Conservation (phyloP, 2,797 vertebrate genomes). For the Sarcoramphus papa region DNA sequence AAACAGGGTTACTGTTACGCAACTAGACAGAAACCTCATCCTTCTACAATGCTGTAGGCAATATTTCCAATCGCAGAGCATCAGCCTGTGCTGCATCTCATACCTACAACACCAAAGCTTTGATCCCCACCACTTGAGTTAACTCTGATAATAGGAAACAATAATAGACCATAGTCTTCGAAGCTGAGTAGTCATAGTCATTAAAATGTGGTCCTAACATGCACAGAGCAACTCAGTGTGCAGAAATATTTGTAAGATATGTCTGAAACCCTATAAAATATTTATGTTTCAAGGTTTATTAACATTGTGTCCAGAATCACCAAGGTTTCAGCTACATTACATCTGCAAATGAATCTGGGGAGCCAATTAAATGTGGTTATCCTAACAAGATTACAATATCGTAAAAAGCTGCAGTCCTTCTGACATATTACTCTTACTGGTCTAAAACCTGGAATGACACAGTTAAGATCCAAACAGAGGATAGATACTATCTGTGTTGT, state of each 20-base stretch:
- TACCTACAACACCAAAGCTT: background rate
- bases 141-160: background rate
- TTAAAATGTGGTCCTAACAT: background rate
- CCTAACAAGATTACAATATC: background rate
- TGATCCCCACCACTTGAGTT: background rate
- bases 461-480: background rate
- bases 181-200: background rate
- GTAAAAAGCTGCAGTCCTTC: background rate
- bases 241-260: background rate
- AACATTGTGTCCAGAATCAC: background rate
- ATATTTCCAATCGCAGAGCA: background rate
- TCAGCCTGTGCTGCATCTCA: background rate
- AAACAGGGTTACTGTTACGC: background rate
- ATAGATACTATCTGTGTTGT: background rate
- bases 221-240: background rate
- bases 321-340: background rate
- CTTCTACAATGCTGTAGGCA: background rate
- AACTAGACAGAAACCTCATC: background rate
- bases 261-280: background rate
- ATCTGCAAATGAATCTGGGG: background rate
- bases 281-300: background rate
- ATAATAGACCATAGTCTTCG: background rate
- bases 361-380: background rate
- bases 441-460: background rate
- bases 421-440: background rate